Conservation (phyloP, 2,113 vertebrate species). For the Macroglossus sobrinus region DNA sequence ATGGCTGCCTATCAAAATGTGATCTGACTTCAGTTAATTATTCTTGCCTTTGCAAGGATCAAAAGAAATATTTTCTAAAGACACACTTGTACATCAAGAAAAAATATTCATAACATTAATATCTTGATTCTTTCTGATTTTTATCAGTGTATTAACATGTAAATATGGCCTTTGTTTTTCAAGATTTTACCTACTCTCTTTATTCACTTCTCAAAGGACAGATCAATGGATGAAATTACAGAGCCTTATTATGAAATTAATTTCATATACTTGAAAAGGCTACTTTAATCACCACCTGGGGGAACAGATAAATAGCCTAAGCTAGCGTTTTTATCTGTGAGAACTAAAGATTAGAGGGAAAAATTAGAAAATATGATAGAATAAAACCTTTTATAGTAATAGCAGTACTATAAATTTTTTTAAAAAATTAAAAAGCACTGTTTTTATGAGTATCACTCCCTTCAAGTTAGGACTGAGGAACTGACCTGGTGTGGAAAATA, state of each 20-base stretch:
- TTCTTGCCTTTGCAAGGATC: constrained; percentile 50
- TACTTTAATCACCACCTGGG: constrained; percentile 61
- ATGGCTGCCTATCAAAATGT: constrained; percentile 35
- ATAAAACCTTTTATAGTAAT: not conserved
- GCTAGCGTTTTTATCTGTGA: not conserved
- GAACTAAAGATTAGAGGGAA: constrained; percentile 19
- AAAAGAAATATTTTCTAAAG: constrained; percentile 54
- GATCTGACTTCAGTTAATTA: constrained; percentile 36
- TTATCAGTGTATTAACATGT: constrained; percentile 51
- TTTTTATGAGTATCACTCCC: not conserved
- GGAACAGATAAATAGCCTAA: constrained; percentile 48
- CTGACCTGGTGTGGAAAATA: not conserved
- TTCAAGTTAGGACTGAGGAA: not conserved
- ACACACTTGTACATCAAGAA: not conserved
- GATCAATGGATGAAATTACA: constrained; percentile 54
- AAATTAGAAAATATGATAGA: not conserved
- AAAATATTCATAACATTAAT: constrained; percentile 41
- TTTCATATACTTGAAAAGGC: constrained; percentile 57
- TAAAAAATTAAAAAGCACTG: not conserved
- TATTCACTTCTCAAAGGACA: constrained; percentile 59
- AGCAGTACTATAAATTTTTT: not conserved
- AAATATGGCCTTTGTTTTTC: constrained; percentile 64
- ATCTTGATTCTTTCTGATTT: constrained; percentile 30
- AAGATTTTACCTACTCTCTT: constrained; percentile 58
- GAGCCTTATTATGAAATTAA: constrained; percentile 60